Evolutionary conservation across 2,797 vertebrate genomes (phyloP), one percentile per base, ranked within the genome.

Genomic region (Varecia variegata): DNA sequence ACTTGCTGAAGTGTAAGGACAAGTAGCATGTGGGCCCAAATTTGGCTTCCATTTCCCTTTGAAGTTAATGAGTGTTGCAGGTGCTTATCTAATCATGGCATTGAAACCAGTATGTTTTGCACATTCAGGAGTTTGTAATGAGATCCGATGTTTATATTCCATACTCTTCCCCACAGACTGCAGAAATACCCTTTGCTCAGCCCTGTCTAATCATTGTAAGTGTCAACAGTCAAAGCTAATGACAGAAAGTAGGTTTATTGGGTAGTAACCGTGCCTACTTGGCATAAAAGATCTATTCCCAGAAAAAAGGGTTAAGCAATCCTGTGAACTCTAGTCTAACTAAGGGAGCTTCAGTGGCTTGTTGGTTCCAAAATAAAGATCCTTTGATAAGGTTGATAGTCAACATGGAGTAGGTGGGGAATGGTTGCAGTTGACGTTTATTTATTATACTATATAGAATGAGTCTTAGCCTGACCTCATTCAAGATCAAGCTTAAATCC

Each of bases 121-220:
- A 94, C 38, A 68, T 88, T 95, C 87, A 96, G 82, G 38, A 77
- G 50, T 97, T 97, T 97, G 79, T 97, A 89, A 94, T 93, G 90
- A 96, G 96, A 93, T 68, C 73, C 68, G 88, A 2, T 96, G 73
- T 50, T 97, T 94, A 96, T 84, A 58, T 92, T 90, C 62, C 23
- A 11, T 84, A 18, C 23, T 92, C 87, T 96, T 97, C 92, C 77
- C 68, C 35, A 76, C 15, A 80, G 93, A 88, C 83, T 76, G 89
- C 52, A 93, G 96, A 96, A 93, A 94, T 92, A 90, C 71, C 74
- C 94, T 96, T 96, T 96, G 94, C 94, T 90, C 88, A 94, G 83
- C 71, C 38, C 86, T 82, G 30, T 93, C 67, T 97, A 94, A 92
- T 96, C 87, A 92, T 38, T 86, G 47, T 56, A 92, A 96, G 62